Evolutionary conservation across 64 coral and sea anemone genomes (phyloP).

Genomic region (Dendrophyllia cribrosa): DNA sequence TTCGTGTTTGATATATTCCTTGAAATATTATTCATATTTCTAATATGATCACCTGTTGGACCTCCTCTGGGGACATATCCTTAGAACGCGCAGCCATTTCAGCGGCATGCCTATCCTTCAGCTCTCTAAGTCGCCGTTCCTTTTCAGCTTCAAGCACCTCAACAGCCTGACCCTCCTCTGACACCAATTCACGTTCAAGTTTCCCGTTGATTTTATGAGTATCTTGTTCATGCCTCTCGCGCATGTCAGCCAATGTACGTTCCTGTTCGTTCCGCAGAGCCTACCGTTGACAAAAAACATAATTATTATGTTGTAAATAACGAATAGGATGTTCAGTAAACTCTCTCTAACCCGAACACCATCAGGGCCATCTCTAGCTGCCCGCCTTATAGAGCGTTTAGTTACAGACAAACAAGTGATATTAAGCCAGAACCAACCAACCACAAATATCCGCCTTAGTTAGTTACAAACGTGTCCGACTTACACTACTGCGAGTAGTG

Average conservation of each 20-base stretch:
- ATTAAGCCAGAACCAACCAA: too few species aligned
- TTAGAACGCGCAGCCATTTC: slow-evolving; percentile 77
- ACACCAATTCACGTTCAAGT: slow-evolving; percentile 62
- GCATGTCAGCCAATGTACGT: slow-evolving; percentile 83
- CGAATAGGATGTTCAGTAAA: too few species aligned
- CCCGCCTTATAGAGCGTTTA: too few species aligned
- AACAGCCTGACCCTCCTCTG: slow-evolving; percentile 51
- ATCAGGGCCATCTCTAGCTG: too few species aligned
- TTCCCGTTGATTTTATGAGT: slow-evolving; percentile 69
- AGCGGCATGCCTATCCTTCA: slow-evolving; percentile 89
- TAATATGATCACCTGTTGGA: slow-evolving; percentile 66
- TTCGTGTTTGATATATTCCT: too few species aligned
- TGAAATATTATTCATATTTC: too few species aligned
- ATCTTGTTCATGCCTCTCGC: slow-evolving; percentile 78
- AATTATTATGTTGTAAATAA: too few species aligned
- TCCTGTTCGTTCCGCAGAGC: slow-evolving; percentile 86
- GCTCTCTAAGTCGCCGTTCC: slow-evolving; percentile 75
- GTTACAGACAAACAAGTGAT: neutral
- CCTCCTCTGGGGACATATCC: slow-evolving; percentile 87
- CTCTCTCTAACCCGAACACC: too few species aligned
- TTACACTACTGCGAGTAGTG: neutral
- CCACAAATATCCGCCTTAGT: neutral
- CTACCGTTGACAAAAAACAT: slow-evolving; percentile 35
- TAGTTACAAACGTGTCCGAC: neutral
- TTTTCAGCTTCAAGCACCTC: slow-evolving; percentile 64